phyloP scores from a whole-genome alignment of 92 coral and sea anemone species.

The Isaurus tuberculatus region DNA sequence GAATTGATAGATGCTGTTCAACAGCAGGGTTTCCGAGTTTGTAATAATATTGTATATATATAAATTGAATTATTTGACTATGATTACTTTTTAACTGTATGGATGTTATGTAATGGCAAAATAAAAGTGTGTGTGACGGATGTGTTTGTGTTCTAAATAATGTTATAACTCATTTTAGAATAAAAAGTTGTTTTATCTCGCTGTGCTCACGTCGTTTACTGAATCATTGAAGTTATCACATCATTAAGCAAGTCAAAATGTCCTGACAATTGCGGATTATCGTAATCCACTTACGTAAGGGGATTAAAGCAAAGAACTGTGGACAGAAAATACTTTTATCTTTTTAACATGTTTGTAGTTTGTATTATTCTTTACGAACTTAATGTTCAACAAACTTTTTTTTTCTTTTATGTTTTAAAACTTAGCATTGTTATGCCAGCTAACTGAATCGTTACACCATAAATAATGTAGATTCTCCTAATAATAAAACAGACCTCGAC shows the following conservation, averaged over 20 bases:
- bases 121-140: not conserved
- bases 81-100: too few relatives aligned
- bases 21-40: too few relatives aligned
- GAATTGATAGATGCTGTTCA: too few relatives aligned
- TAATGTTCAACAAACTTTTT: not conserved
- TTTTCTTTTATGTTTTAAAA: not conserved
- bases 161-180: not conserved
- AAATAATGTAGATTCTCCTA: not conserved
- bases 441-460: not conserved
- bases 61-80: too few relatives aligned
- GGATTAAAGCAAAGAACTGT: not conserved
- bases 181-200: not conserved
- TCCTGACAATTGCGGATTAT: constrained; percentile 1
- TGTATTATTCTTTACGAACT: not conserved
- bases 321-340: not conserved
- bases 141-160: not conserved
- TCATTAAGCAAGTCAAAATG: not conserved
- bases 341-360: not conserved
- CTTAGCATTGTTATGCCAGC: not conserved
- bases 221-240: not conserved
- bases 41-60: too few relatives aligned
- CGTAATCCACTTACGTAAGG: not conserved
- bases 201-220: not conserved
- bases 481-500: not conserved
- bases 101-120: too few relatives aligned